Conservation (phyloP, 2,113 vertebrate genomes). For the Oncorhynchus mykiss region DNA sequence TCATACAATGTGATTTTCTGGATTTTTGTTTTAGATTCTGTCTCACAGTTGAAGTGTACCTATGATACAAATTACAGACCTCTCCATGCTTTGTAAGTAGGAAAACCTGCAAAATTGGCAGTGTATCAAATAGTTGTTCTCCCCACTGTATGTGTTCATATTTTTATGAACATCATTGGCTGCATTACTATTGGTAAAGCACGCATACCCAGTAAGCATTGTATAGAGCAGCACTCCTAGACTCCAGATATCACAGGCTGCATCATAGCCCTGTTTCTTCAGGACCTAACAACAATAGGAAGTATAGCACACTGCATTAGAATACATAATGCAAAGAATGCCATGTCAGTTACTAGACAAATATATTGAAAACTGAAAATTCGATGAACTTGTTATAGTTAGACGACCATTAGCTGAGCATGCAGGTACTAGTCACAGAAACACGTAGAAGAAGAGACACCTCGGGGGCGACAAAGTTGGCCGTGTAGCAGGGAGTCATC, state of each 20-base stretch:
- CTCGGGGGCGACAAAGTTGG: constrained; percentile 90
- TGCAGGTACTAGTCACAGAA: background rate
- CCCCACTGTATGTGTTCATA: no score
- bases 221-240: constrained; percentile 88
- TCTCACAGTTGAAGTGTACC: no score
- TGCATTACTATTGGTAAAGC: background rate
- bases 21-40: no score
- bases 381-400: background rate
- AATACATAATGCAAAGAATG: background rate
- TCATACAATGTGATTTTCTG: no score
- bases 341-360: background rate
- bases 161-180: background rate
- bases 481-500: constrained; percentile 90
- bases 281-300: constrained; percentile 74
- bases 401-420: background rate
- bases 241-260: constrained; percentile 91
- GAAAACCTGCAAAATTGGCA: no score
- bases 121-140: no score
- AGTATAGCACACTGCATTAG: background rate
- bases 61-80: no score
- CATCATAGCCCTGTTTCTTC: constrained; percentile 90
- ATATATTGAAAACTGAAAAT: constrained; percentile 3
- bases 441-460: constrained; percentile 49
- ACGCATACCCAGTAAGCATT: constrained; percentile 84
- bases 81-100: no score